phyloP scores from a whole-genome alignment of 2,888 invertebrate genomes.

The Clostera curtula region DNA sequence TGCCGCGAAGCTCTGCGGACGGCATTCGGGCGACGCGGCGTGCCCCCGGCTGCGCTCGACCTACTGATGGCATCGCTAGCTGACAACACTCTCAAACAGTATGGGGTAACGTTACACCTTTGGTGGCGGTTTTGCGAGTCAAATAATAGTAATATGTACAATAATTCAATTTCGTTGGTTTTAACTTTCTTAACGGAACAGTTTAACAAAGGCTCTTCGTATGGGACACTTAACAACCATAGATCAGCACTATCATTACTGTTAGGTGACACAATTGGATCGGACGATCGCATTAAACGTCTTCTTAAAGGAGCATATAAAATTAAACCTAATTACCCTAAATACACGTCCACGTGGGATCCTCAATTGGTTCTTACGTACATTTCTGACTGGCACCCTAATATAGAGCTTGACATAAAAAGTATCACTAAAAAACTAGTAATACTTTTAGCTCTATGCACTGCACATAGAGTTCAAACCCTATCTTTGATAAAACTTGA shows the following conservation, averaged over 20 bases:
- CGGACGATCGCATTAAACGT: slow-evolving; percentile 14
- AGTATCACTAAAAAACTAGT: slow-evolving; percentile 19
- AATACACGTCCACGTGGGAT: slow-evolving; percentile 23
- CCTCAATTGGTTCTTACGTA: slow-evolving; percentile 18
- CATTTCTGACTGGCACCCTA: slow-evolving; percentile 16
- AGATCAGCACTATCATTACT: slow-evolving; percentile 23
- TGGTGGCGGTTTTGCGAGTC: slow-evolving; percentile 4
- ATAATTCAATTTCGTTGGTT: not conserved
- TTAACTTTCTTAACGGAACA: slow-evolving; percentile 14
- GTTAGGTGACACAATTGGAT: slow-evolving; percentile 15
- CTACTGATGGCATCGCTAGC: slow-evolving; percentile 3
- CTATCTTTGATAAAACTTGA: too few species aligned
- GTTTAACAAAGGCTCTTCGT: slow-evolving; percentile 16
- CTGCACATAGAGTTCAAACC: too few species aligned
- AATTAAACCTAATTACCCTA: slow-evolving; percentile 18
- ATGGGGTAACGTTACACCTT: slow-evolving; percentile 1
- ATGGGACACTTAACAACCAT: slow-evolving; percentile 20
- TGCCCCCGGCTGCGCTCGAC: slow-evolving; percentile 1
- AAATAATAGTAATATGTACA: not conserved
- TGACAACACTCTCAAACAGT: slow-evolving; percentile 2
- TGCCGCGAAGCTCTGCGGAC: slow-evolving; percentile 4
- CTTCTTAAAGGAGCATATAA: slow-evolving; percentile 22
- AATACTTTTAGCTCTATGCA: too few species aligned
- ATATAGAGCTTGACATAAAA: slow-evolving; percentile 10
- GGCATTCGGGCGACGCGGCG: slow-evolving; percentile 2